Evolutionary conservation across 1,140 invertebrate genomes (phyloP).

Genomic region (Papilio polyxenes): DNA sequence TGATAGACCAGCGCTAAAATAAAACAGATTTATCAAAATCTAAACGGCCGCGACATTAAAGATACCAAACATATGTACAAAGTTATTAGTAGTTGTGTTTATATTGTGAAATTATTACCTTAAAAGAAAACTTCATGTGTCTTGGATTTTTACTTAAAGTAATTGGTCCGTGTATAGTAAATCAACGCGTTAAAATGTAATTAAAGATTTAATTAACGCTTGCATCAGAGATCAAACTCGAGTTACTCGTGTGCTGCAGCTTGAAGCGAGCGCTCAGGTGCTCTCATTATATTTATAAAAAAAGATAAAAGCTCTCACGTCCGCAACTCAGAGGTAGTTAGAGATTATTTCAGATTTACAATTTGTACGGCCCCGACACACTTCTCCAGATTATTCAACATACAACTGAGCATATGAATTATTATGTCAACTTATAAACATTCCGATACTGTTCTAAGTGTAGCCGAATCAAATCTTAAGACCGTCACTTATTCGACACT

Average conservation of each 20-base stretch:
- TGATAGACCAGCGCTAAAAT: neutral
- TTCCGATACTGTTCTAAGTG: no score
- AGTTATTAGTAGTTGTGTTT: neutral
- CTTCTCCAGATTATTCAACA: neutral
- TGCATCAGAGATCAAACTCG: slow-evolving; percentile 14
- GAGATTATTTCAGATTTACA: slow-evolving; percentile 20
- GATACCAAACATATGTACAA: neutral
- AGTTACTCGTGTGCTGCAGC: slow-evolving; percentile 13
- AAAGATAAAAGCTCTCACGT: slow-evolving; percentile 23
- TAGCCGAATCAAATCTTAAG: neutral
- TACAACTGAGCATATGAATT: neutral
- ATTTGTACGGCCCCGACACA: neutral
- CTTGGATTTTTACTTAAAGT: slow-evolving; percentile 9
- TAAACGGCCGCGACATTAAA: neutral
- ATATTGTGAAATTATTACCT: neutral
- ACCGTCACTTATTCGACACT: no score
- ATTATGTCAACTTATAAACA: neutral
- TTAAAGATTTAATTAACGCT: slow-evolving; percentile 18
- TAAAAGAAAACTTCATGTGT: neutral
- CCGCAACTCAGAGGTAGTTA: slow-evolving; percentile 12
- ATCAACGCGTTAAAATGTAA: slow-evolving; percentile 9
- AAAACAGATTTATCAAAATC: neutral
- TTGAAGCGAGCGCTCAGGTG: slow-evolving; percentile 15
- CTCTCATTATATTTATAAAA: slow-evolving; percentile 28
- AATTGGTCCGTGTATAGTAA: neutral